Conservation (phyloP, 2,797 vertebrate genomes). For the Heliangelus exortis region DNA sequence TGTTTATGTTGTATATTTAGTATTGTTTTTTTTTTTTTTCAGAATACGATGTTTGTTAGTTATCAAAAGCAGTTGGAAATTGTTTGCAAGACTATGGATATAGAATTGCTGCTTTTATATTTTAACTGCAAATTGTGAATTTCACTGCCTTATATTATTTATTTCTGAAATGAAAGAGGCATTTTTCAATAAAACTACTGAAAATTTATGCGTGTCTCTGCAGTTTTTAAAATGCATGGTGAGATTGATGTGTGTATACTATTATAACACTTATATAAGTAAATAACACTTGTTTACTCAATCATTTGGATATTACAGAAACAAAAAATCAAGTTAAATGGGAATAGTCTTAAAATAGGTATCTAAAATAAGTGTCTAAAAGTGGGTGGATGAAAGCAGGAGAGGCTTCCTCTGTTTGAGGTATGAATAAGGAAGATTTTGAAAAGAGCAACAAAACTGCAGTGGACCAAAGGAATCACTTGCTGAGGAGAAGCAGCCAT, state of each 20-base stretch:
- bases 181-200: conserved; percentile 99
- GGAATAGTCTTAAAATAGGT: not conserved
- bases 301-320: not conserved
- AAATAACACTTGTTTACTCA: not conserved
- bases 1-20: conserved; percentile 99
- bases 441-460: not conserved
- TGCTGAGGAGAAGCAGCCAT: not conserved
- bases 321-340: not conserved
- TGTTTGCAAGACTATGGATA: conserved; percentile 95
- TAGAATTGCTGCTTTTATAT: conserved; percentile 96
- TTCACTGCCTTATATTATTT: conserved; percentile 99
- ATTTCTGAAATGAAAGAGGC: conserved; percentile 99
- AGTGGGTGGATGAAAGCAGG: not conserved
- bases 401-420: not conserved
- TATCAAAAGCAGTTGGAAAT: conserved; percentile 94
- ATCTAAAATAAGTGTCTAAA: not conserved
- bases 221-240: conserved; percentile 5
- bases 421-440: not conserved
- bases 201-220: conserved; percentile 82
- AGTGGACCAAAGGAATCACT: not conserved
- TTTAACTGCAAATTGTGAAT: conserved; percentile 98
- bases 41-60: conserved; percentile 92
- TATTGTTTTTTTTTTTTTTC: conserved; percentile 81
- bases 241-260: not conserved
- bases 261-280: too few species aligned